phyloP scores from a whole-genome alignment of 2,888 invertebrate genomes.

The Cyclophora albipunctata region DNA sequence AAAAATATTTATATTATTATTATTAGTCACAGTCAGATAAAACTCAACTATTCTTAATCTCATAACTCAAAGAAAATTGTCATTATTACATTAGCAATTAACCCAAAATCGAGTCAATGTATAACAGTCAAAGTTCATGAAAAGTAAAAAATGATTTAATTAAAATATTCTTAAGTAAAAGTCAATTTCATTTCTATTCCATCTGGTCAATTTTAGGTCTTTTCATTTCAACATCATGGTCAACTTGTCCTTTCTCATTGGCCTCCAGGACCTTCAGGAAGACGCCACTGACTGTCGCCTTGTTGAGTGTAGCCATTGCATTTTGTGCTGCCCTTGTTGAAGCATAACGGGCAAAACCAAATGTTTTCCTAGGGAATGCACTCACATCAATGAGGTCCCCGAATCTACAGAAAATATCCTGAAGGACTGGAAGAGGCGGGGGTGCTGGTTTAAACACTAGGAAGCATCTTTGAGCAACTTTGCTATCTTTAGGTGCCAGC shows the following conservation, averaged over 20 bases:
- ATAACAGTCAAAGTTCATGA: too few species aligned
- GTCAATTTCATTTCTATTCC: too few species aligned
- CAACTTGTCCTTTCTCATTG: constrained; percentile 75
- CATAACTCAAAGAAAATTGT: too few species aligned
- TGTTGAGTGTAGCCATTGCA: constrained; percentile 84
- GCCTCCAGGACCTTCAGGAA: constrained; percentile 92
- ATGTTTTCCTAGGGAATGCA: constrained; percentile 90
- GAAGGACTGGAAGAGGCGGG: constrained; percentile 83
- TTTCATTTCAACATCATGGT: constrained; percentile 1
- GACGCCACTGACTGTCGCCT: constrained; percentile 87
- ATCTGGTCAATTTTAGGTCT: background rate
- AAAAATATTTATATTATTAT: too few species aligned
- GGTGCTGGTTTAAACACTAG: constrained; percentile 79
- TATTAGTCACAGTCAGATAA: too few species aligned
- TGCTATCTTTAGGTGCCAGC: constrained; percentile 76
- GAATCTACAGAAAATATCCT: constrained; percentile 92
- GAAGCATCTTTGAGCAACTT: constrained; percentile 80
- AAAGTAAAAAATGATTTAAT: too few species aligned
- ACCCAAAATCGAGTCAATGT: too few species aligned
- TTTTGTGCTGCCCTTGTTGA: constrained; percentile 83
- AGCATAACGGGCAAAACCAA: constrained; percentile 94
- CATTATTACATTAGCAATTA: too few species aligned
- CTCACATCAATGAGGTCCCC: constrained; percentile 93
- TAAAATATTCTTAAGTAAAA: too few species aligned
- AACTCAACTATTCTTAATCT: too few species aligned